A percentile compares a stretch with the other conserved stretches of the same genome.
Evolutionary conservation across 2,888 invertebrate genomes (phyloP).

Genomic region (Leucophenga maculata): DNA sequence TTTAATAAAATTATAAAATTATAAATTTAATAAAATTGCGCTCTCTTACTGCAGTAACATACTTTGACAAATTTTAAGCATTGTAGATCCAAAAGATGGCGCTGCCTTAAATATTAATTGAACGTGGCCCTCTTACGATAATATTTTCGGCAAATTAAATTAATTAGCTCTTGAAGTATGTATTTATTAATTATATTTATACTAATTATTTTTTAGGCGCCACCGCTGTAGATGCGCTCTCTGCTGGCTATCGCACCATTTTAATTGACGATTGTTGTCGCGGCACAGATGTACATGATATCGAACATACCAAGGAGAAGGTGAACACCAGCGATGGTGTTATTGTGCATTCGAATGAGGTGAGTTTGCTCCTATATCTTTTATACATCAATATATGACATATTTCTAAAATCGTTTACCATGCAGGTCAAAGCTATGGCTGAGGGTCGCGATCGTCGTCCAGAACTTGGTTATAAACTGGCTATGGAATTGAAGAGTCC

Average conservation of each 20-base stretch:
- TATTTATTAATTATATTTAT: neutral
- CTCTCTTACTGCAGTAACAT: too few relatives aligned
- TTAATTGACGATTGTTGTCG: conserved; percentile 92
- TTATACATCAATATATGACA: too few relatives aligned
- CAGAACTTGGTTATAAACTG: conserved; percentile 89
- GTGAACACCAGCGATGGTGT: conserved; percentile 85
- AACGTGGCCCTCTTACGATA: too few relatives aligned
- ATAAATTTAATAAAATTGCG: too few relatives aligned
- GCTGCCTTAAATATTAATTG: too few relatives aligned
- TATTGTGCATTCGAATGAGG: conserved; percentile 84
- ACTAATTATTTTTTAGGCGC: conserved; percentile 78
- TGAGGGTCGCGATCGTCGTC: conserved; percentile 87
- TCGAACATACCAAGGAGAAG: conserved; percentile 85
- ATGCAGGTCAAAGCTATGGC: conserved; percentile 88
- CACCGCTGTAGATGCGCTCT: conserved; percentile 90
- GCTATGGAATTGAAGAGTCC: conserved; percentile 86
- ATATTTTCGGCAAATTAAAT: too few relatives aligned
- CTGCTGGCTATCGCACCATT: conserved; percentile 90
- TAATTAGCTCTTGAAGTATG: too few relatives aligned
- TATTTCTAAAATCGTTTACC: too few relatives aligned
- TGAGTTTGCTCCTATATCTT: conserved; percentile 62
- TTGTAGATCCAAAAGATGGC: too few relatives aligned
- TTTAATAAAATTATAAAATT: too few relatives aligned
- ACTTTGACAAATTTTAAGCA: too few relatives aligned
- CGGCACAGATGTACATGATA: conserved; percentile 88